Percentiles rank a stretch among this genome's conserved stretches.
Conservation (phyloP, 2,797 vertebrate genomes). For the Chlorospingus flavigularis region DNA sequence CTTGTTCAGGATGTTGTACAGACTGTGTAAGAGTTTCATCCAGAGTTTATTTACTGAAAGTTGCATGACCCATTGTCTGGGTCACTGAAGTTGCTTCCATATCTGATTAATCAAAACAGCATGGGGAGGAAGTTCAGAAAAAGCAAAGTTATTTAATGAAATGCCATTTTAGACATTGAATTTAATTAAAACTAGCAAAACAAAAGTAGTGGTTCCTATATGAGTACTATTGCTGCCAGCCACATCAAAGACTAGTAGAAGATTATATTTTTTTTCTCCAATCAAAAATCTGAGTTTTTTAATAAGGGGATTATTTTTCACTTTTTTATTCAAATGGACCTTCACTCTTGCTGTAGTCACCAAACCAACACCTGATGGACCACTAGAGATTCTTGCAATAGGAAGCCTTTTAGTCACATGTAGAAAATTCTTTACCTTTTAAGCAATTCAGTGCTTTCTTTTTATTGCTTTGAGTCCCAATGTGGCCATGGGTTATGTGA, state of each 20-base stretch:
- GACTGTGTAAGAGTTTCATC: neutral
- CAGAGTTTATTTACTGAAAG: neutral
- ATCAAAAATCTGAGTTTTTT: neutral
- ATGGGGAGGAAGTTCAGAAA: neutral
- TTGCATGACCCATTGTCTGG: neutral
- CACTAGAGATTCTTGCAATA: neutral
- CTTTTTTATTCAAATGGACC: neutral
- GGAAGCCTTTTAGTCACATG: neutral
- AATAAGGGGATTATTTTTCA: neutral
- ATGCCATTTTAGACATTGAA: neutral
- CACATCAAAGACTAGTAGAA: neutral
- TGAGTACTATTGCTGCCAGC: neutral
- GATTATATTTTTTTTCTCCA: neutral
- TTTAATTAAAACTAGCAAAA: constrained; percentile 4
- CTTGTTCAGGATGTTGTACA: neutral
- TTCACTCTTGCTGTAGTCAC: neutral
- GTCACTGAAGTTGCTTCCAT: neutral
- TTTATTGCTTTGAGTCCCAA: neutral
- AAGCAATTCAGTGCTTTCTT: neutral
- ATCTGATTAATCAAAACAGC: neutral
- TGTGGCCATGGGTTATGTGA: accelerated
- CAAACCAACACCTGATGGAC: neutral
- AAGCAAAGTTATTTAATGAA: neutral
- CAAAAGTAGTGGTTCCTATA: neutral
- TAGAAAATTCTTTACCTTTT: neutral